Evolutionary conservation across 2,113 vertebrate genomes (phyloP), one percentile per base, ranked within the genome.

Genomic region (Eidolon helvum): DNA sequence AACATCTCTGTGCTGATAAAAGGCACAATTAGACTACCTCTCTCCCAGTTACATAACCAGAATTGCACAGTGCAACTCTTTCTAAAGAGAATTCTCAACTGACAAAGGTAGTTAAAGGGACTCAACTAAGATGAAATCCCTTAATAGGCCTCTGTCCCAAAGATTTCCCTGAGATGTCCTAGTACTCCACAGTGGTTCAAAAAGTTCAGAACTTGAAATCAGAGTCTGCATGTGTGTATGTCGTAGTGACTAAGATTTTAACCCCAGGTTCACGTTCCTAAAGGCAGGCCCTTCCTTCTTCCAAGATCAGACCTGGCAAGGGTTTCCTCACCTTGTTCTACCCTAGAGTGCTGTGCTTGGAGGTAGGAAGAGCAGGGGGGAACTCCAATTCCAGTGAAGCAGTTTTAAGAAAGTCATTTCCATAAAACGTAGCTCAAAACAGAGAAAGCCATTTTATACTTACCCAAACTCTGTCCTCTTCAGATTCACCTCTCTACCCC

Each of bases 391-490:
- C 90, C 92, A 97, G 59, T 80, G 43, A 96, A 55, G 55, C 30
- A 65, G 55, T 80, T 89, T 80, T 78, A 61, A 92, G 83, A 85
- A 87, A 96, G n/a, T 91, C 35, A 83, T 97, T 97, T 97, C 85
- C 77, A 90, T 94, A 92, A 94, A 94, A 55, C 65, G 40, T 91
- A 86, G 59, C 66, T 96, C 48, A 94, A 90, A 97, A 97, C 90
- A 95, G 89, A 79, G 86, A 96, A 97, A 98, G 89, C 24, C 6
- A 93, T 83, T 94, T 66, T 97, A 78, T 86, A 89, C 22, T 84
- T 95, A 97, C 87, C 89, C 87, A 96, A 43, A n/a, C 65, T 91
- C 48, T 72, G 43, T 53, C 43, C 68, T 91, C 78, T 90, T 88
- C 68, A 66, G 59, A 59, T n/a, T 78, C 10, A 40, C 35, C 28